Conservation (phyloP, 23 tunicate species). For the Ciona savignyi region DNA sequence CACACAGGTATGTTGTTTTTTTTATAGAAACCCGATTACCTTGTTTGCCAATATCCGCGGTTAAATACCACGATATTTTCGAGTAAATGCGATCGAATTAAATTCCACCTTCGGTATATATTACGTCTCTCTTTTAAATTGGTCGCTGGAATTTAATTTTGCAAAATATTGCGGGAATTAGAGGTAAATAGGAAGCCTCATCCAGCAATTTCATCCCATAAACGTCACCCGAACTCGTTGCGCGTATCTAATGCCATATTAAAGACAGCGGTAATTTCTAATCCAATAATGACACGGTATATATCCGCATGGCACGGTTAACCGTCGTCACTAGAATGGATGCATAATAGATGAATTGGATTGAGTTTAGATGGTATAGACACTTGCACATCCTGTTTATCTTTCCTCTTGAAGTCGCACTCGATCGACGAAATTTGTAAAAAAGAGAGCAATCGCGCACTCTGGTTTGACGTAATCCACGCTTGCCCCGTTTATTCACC, state of each 20-base stretch:
- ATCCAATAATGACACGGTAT: not conserved
- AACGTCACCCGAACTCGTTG: not conserved
- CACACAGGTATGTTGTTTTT: no score
- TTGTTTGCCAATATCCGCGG: no score
- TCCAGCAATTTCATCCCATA: not conserved
- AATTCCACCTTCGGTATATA: no score
- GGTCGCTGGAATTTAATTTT: no score
- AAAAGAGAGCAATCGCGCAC: not conserved
- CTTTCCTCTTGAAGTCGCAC: not conserved
- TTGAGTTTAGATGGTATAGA: not conserved
- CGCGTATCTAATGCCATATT: not conserved
- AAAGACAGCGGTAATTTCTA: not conserved
- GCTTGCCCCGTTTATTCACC: conserved; percentile 16
- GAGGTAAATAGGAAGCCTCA: not conserved
- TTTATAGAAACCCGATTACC: no score
- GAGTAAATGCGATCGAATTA: no score
- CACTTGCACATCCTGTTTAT: not conserved
- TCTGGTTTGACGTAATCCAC: conserved; percentile 1
- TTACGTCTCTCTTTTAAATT: no score
- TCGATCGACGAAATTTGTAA: not conserved
- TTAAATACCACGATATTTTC: no score
- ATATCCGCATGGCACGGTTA: not conserved
- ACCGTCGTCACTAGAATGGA: not conserved
- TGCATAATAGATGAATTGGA: not conserved
- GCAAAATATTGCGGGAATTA: not conserved